phyloP scores from a whole-genome alignment of 2,888 invertebrate species.

The Dynastes hyllus region DNA sequence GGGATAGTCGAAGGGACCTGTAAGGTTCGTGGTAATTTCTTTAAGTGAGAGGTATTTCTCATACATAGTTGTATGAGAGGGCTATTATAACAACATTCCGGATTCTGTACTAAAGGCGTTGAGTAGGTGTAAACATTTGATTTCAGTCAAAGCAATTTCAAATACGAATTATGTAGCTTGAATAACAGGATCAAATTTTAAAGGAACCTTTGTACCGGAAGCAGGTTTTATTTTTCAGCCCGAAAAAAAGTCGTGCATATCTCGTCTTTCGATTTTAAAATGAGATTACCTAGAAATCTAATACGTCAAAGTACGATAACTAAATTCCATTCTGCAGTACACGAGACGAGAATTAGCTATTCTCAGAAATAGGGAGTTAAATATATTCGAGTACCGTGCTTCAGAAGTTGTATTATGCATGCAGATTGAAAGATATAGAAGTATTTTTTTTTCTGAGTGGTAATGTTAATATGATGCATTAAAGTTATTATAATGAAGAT shows the following conservation, averaged over 20 bases:
- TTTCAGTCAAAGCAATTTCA: background rate
- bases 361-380: constrained; percentile 2
- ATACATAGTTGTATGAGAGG: too few relatives aligned
- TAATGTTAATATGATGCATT: background rate
- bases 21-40: too few relatives aligned
- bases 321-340: background rate
- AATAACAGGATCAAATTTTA: constrained; percentile 14
- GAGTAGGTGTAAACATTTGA: constrained; percentile 16
- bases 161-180: constrained; percentile 16
- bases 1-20: too few relatives aligned
- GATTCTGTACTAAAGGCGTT: background rate
- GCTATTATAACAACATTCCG: too few relatives aligned
- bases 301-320: constrained; percentile 5
- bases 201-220: background rate
- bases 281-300: constrained; percentile 23
- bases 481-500: too few relatives aligned
- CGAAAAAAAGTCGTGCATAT: background rate
- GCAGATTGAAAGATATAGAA: background rate
- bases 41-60: too few relatives aligned
- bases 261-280: constrained; percentile 6
- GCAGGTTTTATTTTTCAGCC: background rate
- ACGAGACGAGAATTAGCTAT: background rate
- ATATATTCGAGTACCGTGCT: background rate
- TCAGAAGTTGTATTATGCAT: background rate
- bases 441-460: background rate